These are phyloP conservation scores for Microtus richardsoni DNA, from an alignment of 2,113 vertebrate species.

Conservation along the genomic window DNA sequence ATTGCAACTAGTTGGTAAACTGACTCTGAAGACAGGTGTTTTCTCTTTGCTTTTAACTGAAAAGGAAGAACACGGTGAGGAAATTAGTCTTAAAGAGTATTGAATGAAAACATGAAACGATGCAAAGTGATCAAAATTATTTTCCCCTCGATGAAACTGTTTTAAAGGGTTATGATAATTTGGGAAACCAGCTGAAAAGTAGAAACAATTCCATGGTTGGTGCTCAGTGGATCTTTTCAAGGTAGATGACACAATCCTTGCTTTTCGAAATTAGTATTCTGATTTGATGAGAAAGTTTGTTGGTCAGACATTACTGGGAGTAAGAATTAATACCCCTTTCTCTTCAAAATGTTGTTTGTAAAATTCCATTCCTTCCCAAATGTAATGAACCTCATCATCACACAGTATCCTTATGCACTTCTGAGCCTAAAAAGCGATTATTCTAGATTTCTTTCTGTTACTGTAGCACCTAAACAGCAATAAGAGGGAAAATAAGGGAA, in stretches of 20 bases:
- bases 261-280: slow-evolving; percentile 1
- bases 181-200: background rate
- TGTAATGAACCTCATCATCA: background rate
- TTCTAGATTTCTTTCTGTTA: background rate
- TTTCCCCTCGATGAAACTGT: background rate
- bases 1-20: background rate
- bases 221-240: background rate
- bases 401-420: background rate
- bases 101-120: background rate
- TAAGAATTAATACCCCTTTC: background rate
- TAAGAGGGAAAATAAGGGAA: background rate
- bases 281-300: background rate
- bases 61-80: background rate
- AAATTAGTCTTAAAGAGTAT: background rate
- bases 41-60: background rate
- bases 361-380: background rate
- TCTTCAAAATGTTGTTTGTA: background rate
- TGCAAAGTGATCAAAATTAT: background rate
- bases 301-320: background rate
- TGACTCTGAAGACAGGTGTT: background rate
- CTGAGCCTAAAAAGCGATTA: background rate
- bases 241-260: background rate
- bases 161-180: background rate
- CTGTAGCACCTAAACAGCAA: background rate
- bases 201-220: background rate